phyloP scores from a whole-genome alignment of 2,888 invertebrate species.

The Heliconius charithonia region DNA sequence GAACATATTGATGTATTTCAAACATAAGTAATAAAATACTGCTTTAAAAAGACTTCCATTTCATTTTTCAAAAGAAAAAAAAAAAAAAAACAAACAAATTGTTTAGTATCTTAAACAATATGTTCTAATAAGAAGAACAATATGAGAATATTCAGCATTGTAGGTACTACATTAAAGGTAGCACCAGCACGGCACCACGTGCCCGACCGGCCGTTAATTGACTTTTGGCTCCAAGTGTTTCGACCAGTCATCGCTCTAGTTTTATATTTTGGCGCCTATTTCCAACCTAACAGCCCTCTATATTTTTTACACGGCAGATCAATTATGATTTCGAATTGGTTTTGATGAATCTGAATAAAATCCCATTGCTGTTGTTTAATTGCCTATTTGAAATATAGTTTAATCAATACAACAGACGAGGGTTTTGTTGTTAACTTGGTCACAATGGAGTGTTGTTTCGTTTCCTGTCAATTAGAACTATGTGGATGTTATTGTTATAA shows the following conservation, averaged over 20 bases:
- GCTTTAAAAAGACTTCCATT: neutral
- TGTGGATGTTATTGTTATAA: constrained; percentile 36
- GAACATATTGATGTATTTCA: no score
- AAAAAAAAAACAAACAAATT: no score
- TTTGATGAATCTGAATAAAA: constrained; percentile 82
- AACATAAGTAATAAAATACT: neutral
- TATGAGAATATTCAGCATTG: constrained; percentile 50
- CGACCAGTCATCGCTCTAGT: constrained; percentile 81
- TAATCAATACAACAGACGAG: constrained; percentile 66
- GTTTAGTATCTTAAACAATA: neutral
- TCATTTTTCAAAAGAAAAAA: no score
- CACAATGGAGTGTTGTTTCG: constrained; percentile 51
- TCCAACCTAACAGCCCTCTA: constrained; percentile 78
- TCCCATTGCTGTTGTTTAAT: constrained; percentile 81
- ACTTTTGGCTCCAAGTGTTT: constrained; percentile 76
- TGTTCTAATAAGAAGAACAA: neutral
- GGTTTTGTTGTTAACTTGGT: constrained; percentile 57
- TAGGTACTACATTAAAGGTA: constrained; percentile 59
- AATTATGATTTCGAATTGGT: constrained; percentile 83
- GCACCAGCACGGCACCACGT: constrained; percentile 68
- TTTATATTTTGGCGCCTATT: constrained; percentile 81
- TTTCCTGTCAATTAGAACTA: constrained; percentile 41
- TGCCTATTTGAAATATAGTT: constrained; percentile 78
- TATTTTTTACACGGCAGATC: constrained; percentile 82
- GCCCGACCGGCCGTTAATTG: constrained; percentile 75